These are phyloP conservation scores for Dicrostonyx torquatus DNA, from an alignment of 2,797 vertebrate genomes.

Conservation along the genomic window DNA sequence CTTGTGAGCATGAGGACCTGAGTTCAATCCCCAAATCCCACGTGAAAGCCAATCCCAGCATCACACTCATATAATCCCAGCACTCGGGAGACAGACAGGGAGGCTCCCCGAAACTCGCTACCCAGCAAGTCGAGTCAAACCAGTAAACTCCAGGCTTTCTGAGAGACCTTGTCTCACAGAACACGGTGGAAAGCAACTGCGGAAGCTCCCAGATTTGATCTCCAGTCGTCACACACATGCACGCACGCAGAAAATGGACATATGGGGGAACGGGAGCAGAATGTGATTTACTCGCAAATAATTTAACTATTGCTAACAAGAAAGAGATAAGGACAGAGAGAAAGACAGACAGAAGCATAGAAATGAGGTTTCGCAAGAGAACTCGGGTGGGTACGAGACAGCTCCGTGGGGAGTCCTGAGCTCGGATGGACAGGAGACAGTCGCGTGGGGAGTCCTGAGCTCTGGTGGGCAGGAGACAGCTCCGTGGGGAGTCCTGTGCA, in stretches of 20 bases:
- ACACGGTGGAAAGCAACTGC: background rate
- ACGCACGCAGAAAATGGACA: background rate
- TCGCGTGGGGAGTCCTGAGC: background rate
- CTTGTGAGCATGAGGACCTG: background rate
- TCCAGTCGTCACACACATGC: background rate
- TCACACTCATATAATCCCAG: background rate
- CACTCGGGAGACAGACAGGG: background rate
- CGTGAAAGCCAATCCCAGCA: background rate
- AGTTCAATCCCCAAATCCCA: background rate
- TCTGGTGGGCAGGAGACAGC: background rate
- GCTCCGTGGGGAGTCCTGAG: background rate
- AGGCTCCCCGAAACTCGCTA: background rate
- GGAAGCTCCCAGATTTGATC: no score
- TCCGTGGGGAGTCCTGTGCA: background rate
- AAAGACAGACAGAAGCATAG: background rate
- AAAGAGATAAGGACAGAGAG: background rate
- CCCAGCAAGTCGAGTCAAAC: background rate
- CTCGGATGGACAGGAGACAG: background rate
- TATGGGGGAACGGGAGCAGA: background rate
- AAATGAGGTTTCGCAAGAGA: background rate
- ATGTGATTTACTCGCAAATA: background rate
- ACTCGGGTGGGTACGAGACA: background rate
- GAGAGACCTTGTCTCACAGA: background rate
- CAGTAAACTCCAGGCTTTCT: background rate
- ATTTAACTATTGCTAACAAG: background rate